Percentiles rank a stretch among this genome's conserved stretches.
phyloP scores from a whole-genome alignment of 2,113 vertebrate genomes.

The Acrocephalus arundinaceus region DNA sequence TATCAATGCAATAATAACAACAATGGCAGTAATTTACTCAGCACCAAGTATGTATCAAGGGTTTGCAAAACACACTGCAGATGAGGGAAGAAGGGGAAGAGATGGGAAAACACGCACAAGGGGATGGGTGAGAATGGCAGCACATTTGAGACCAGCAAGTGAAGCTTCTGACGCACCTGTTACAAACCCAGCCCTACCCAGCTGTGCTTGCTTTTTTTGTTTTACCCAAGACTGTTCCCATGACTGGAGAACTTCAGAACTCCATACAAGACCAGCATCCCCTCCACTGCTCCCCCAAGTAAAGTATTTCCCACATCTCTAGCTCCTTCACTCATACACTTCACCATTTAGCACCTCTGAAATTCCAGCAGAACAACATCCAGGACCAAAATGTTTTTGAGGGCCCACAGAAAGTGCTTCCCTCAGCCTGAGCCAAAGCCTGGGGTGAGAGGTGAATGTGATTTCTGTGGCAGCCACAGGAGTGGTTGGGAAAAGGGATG shows the following conservation, averaged over 20 bases:
- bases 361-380: not conserved
- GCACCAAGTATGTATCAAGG: not conserved
- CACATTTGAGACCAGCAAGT: not conserved
- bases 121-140: not conserved
- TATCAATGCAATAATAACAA: not conserved
- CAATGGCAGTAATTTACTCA: not conserved
- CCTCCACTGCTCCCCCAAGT: not conserved
- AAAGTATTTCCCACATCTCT: not conserved
- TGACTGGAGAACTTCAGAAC: not conserved
- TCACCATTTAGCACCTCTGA: not conserved
- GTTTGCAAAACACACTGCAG: slow-evolving; percentile 2
- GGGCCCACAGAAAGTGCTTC: not conserved
- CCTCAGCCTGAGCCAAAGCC: not conserved
- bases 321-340: not conserved
- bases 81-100: not conserved
- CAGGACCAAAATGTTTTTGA: not conserved
- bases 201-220: not conserved
- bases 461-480: not conserved
- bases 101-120: not conserved
- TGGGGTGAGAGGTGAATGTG: accelerated
- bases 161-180: not conserved
- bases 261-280: not conserved
- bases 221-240: not conserved
- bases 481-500: not conserved
- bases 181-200: not conserved